Conservation (phyloP, 2,888 invertebrate species). For the Polylopha cassiicola region DNA sequence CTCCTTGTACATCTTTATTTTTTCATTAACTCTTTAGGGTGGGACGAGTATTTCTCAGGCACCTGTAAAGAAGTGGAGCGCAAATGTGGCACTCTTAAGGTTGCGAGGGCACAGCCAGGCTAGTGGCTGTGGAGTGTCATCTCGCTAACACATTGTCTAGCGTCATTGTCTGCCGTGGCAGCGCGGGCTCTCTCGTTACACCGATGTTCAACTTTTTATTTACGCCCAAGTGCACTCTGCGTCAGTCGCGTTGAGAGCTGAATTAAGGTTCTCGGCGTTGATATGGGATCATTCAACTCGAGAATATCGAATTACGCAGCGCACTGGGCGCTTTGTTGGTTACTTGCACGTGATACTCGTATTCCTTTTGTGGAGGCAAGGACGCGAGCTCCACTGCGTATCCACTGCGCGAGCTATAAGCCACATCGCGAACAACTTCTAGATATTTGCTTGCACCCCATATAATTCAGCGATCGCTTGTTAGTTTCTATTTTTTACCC, state of each 20-base stretch:
- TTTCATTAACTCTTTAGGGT: conserved; percentile 21
- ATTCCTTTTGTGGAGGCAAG: conserved; percentile 51
- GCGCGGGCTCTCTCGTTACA: conserved; percentile 55
- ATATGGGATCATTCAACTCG: conserved; percentile 76
- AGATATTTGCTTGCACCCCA: too few species aligned
- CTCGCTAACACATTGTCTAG: conserved; percentile 71
- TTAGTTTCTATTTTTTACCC: conserved; percentile 24
- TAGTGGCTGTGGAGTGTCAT: conserved; percentile 63
- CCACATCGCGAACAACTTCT: conserved; percentile 21
- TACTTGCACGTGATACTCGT: conserved; percentile 73
- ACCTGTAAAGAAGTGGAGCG: conserved; percentile 34
- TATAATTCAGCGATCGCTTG: conserved; percentile 24
- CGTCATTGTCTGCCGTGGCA: conserved; percentile 62
- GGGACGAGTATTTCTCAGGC: conserved; percentile 15
- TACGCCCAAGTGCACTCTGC: conserved; percentile 74
- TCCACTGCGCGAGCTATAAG: conserved; percentile 18
- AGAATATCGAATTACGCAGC: conserved; percentile 72
- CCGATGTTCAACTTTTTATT: conserved; percentile 74
- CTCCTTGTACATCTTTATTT: conserved; percentile 14
- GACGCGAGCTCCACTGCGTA: conserved; percentile 29
- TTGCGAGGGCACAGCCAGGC: conserved; percentile 51
- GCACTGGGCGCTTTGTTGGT: conserved; percentile 69
- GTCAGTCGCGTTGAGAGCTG: conserved; percentile 67
- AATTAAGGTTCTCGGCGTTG: conserved; percentile 72
- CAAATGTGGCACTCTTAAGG: conserved; percentile 37